Evolutionary conservation across 2,113 vertebrate species (phyloP), one percentile per base, ranked within the genome.

Genomic region (Lampris megalopsis): DNA sequence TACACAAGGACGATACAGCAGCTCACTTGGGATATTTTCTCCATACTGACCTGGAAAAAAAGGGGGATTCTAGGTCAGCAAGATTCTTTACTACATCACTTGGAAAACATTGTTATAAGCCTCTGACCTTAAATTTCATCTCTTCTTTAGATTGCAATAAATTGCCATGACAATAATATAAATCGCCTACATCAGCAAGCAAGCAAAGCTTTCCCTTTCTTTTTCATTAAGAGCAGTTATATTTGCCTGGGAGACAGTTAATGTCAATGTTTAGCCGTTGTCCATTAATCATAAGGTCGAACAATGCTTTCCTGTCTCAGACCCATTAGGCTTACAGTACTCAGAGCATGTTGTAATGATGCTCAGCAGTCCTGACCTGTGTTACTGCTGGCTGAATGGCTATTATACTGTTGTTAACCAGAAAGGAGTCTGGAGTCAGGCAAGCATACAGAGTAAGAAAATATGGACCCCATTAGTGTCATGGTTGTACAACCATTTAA

Each of bases 281-380:
- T 62, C 58, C 87, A 85, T 88, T 82, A 56, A 86, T 86, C 76
- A 77, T 13, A 9, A 57, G 73, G 76, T 24, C 9, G 43, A 71
- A 52, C 58, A 38, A 36, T 63, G 69, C 75, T 75, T 48, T 79
- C 47, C 40, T 73, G 70, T 74, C 73, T 72, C 53, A 53, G 52
- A 57, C 35, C 89, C 90, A 91, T 92, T 91, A 91, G 54, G 47
- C 67, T 40, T 36, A 43, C 83, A 73, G 70, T 76, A 78, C 74
- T 84, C 59, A 74, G 72, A 78, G 80, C 67, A 64, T 13, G 71
- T 78, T 77, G 68, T 79, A 83, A 87, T 63, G 81, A 88, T 77
- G 79, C 81, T 4, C 69, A 77, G 67, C 57, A 68, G 78, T 63
- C 68, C 13, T 63, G 61, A 37, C 54, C 65, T 70, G 77, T 59